Conservation (phyloP, 1,140 invertebrate species). For the Papilio helenus region DNA sequence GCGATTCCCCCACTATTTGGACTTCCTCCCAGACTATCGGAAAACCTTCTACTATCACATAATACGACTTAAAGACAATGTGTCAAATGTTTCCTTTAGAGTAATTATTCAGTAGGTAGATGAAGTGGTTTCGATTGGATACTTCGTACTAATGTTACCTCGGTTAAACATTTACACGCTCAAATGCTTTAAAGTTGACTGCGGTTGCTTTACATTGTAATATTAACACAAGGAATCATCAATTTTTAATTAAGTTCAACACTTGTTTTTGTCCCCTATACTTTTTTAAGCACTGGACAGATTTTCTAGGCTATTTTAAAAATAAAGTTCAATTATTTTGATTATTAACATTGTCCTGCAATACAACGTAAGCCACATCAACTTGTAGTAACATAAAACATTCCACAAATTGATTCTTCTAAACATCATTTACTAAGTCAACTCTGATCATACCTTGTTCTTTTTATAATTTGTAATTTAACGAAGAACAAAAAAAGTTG, state of each 20-base stretch:
- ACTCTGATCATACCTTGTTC: not conserved
- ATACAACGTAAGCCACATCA: not conserved
- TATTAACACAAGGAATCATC: not conserved
- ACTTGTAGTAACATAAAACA: not conserved
- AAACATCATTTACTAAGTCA: not conserved
- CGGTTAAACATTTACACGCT: slow-evolving; percentile 1
- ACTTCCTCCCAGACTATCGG: not conserved
- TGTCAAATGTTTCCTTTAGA: not conserved
- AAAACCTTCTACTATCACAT: not conserved
- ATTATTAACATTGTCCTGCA: no score
- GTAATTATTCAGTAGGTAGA: not conserved
- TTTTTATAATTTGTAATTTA: not conserved
- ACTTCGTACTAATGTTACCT: not conserved
- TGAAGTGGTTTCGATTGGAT: not conserved
- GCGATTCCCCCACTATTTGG: not conserved
- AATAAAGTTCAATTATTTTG: no score
- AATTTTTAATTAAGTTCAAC: not conserved
- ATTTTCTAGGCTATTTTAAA: no score
- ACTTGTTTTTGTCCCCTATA: not conserved
- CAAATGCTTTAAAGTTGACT: not conserved
- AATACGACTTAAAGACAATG: not conserved
- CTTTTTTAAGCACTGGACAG: no score
- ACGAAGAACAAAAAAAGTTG: not conserved
- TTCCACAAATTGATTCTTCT: not conserved
- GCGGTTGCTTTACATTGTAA: not conserved